A percentile compares a stretch with the other conserved stretches of the same genome.
phyloP scores from a whole-genome alignment of 2,797 vertebrate species.

The Helarctos malayanus region DNA sequence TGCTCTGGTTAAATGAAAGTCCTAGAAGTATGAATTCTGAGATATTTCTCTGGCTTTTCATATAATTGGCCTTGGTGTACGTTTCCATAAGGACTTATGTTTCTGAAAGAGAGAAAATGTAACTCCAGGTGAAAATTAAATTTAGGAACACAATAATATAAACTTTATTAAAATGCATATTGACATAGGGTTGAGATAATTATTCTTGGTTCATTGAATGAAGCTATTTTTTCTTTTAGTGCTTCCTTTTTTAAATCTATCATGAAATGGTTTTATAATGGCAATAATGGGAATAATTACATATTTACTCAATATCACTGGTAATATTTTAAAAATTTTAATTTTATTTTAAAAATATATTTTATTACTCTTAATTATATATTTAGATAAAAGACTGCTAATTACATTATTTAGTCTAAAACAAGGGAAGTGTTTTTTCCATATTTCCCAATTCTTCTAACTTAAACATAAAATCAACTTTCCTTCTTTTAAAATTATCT shows the following conservation, averaged over 20 bases:
- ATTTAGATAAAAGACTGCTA: not conserved
- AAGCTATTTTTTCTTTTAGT: not conserved
- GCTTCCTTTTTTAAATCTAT: not conserved
- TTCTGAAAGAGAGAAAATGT: not conserved
- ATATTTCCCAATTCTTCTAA: not conserved
- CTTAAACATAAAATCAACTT: not conserved
- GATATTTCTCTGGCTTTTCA: not conserved
- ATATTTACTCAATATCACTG: not conserved
- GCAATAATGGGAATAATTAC: not conserved
- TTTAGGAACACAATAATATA: too few species aligned
- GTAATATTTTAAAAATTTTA: not conserved
- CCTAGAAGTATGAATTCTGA: slow-evolving; percentile 59
- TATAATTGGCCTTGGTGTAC: not conserved
- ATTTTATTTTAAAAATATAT: not conserved
- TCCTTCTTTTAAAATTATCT: not conserved
- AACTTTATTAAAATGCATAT: not conserved
- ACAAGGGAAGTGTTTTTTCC: not conserved
- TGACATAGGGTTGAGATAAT: not conserved
- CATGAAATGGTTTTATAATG: not conserved
- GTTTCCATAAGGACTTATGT: not conserved
- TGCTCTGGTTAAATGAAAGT: not conserved
- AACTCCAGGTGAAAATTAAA: not conserved
- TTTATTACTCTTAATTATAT: not conserved
- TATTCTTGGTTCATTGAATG: not conserved
- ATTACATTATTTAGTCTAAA: too few species aligned